Conservation (phyloP, 2,797 vertebrate species). For the Uromys caudimaculatus region DNA sequence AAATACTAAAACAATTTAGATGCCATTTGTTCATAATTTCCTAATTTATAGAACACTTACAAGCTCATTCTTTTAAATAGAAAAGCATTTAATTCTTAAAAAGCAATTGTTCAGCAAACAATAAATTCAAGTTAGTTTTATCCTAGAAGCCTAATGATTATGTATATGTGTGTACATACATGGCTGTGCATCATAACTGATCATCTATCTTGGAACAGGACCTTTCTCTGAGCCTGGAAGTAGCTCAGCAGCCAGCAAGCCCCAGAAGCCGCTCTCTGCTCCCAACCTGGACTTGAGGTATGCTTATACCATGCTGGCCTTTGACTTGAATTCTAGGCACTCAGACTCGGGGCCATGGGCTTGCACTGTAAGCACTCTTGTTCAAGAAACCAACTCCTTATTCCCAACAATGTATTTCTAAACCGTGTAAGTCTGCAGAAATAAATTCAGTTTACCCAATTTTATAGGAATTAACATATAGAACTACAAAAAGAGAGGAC, state of each 20-base stretch:
- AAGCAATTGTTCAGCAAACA: slow-evolving; percentile 9
- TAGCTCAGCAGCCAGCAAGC: background rate
- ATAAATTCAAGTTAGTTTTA: slow-evolving; percentile 36
- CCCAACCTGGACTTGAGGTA: background rate
- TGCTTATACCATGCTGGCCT: background rate
- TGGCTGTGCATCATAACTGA: background rate
- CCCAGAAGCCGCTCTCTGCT: background rate
- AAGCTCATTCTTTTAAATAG: slow-evolving; percentile 40
- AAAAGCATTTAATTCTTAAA: slow-evolving; percentile 16
- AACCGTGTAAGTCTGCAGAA: slow-evolving; percentile 32
- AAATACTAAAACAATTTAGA: slow-evolving; percentile 39
- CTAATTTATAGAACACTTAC: slow-evolving; percentile 25
- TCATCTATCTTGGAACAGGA: background rate
- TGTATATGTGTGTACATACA: no score
- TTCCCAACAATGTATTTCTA: background rate
- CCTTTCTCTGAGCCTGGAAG: background rate
- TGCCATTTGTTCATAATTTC: slow-evolving; percentile 13
- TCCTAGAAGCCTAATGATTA: background rate
- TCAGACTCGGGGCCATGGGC: background rate
- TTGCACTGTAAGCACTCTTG: background rate
- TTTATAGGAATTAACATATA: background rate
- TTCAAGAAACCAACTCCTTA: background rate
- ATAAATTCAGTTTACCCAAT: slow-evolving; percentile 32
- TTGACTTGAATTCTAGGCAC: background rate
- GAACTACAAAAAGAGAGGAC: background rate